These are phyloP conservation scores for Hololepta plana DNA, from an alignment of 2,888 invertebrate genomes.

Conservation along the genomic window DNA sequence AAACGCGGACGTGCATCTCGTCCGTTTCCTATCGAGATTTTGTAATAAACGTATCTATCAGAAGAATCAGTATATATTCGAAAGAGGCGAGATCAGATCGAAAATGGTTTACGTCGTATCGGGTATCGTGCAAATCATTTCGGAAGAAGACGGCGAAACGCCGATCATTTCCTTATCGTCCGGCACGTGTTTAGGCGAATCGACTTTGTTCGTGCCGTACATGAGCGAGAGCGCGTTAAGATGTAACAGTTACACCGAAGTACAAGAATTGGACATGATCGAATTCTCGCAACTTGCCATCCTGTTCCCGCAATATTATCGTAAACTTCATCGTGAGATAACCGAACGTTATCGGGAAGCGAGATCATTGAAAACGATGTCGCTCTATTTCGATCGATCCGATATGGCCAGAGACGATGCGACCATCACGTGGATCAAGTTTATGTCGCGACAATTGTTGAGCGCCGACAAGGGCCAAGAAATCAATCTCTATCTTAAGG, in stretches of 20 bases:
- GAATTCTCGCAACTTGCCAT: too few relatives aligned
- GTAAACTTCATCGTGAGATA: constrained; percentile 1
- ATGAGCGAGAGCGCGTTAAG: constrained; percentile 4
- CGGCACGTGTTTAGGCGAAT: constrained; percentile 11
- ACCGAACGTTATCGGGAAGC: background rate
- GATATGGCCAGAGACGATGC: constrained; percentile 6
- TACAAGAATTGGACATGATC: constrained; percentile 3
- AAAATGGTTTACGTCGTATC: constrained; percentile 11
- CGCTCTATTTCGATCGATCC: constrained; percentile 3
- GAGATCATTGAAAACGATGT: constrained; percentile 1
- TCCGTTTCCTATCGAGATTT: constrained; percentile 7
- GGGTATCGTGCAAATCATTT: constrained; percentile 10
- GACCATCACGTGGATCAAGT: constrained; percentile 4
- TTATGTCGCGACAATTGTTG: constrained; percentile 3
- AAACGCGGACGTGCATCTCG: constrained; percentile 7
- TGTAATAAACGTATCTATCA: constrained; percentile 7
- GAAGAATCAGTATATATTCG: constrained; percentile 9
- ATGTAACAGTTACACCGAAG: constrained; percentile 6
- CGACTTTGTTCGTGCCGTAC: constrained; percentile 6
- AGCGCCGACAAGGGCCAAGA: constrained; percentile 3
- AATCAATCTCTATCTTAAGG: constrained; percentile 7
- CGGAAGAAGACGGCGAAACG: constrained; percentile 11
- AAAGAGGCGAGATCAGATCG: constrained; percentile 9
- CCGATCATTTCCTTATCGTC: constrained; percentile 8
- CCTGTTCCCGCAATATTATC: constrained; percentile 3